Percentiles rank a stretch among this genome's conserved stretches.
Conservation (phyloP, 2,797 vertebrate species). For the Hyperoplus immaculatus region DNA sequence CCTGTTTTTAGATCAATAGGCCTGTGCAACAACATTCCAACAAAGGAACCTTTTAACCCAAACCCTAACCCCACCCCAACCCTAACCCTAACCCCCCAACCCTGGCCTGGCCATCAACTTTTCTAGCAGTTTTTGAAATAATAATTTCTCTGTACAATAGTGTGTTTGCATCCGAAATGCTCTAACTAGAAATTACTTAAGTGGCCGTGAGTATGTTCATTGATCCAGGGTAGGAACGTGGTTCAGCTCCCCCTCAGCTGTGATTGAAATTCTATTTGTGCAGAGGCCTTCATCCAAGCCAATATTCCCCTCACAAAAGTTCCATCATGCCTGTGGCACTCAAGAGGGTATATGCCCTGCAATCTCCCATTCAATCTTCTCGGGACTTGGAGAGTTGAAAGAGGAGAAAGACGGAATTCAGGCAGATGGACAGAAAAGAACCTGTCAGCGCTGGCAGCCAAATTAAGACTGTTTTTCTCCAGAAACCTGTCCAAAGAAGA, state of each 20-base stretch:
- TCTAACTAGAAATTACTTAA: constrained; percentile 33
- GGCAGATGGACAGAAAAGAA: constrained; percentile 39
- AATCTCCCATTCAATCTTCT: constrained; percentile 49
- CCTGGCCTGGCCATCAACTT: neutral
- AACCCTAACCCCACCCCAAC: too few relatives aligned
- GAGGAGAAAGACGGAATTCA: constrained; percentile 29
- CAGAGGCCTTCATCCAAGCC: constrained; percentile 35
- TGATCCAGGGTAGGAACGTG: constrained; percentile 34
- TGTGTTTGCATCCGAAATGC: constrained; percentile 20
- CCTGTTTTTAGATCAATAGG: too few relatives aligned
- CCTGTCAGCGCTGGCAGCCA: constrained; percentile 43
- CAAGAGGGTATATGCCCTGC: constrained; percentile 37
- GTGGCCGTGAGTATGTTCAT: constrained; percentile 50
- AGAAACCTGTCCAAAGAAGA: constrained; percentile 40
- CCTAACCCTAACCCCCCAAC: too few relatives aligned
- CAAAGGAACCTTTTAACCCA: too few relatives aligned
- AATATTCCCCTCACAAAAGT: constrained; percentile 37
- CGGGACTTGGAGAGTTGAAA: constrained; percentile 45
- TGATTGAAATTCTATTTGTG: constrained; percentile 63
- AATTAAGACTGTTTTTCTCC: constrained; percentile 35
- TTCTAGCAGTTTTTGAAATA: constrained; percentile 29
- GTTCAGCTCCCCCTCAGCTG: neutral
- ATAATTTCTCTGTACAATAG: constrained; percentile 1
- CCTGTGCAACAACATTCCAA: too few relatives aligned
- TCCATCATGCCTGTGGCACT: constrained; percentile 35